Evolutionary conservation across 2,797 vertebrate genomes (phyloP).

Genomic region (Petrocephalus sullivani): DNA sequence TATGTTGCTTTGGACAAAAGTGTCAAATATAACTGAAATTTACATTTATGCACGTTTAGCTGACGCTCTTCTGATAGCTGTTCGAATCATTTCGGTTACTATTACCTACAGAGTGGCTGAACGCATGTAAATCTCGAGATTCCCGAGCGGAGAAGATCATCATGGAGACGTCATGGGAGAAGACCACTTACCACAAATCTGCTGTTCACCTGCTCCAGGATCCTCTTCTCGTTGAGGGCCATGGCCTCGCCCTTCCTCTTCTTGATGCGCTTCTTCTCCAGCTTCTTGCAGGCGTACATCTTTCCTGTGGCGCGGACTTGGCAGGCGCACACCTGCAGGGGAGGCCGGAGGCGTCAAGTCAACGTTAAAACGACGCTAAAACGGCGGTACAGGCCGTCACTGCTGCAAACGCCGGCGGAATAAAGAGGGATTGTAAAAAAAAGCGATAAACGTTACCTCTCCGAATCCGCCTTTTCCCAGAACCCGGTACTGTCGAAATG

Average conservation of each 20-base stretch:
- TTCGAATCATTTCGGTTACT: neutral
- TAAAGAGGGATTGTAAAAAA: neutral
- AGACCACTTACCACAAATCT: conserved; percentile 67
- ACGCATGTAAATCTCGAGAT: neutral
- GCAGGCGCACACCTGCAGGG: conserved; percentile 71
- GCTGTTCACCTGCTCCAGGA: conserved; percentile 73
- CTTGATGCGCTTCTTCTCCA: conserved; percentile 78
- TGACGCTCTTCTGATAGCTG: neutral
- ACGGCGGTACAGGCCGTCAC: neutral
- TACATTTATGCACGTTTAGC: too few species aligned
- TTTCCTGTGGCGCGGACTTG: conserved; percentile 73
- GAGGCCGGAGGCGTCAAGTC: neutral
- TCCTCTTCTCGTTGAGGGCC: conserved; percentile 73
- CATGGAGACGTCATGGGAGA: neutral
- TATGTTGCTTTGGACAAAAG: neutral
- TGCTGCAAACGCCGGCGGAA: neutral
- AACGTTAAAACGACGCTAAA: neutral
- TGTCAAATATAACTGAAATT: too few species aligned
- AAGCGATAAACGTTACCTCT: conserved; percentile 59
- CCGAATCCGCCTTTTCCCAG: conserved; percentile 83
- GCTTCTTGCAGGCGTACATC: conserved; percentile 85
- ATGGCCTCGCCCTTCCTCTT: conserved; percentile 74
- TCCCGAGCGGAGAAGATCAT: neutral
- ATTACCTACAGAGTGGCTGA: neutral
- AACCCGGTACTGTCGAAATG: conserved; percentile 73